A percentile compares a stretch with the other conserved stretches of the same genome.
phyloP scores from a whole-genome alignment of 2,113 vertebrate species.

The Pelobates fuscus region DNA sequence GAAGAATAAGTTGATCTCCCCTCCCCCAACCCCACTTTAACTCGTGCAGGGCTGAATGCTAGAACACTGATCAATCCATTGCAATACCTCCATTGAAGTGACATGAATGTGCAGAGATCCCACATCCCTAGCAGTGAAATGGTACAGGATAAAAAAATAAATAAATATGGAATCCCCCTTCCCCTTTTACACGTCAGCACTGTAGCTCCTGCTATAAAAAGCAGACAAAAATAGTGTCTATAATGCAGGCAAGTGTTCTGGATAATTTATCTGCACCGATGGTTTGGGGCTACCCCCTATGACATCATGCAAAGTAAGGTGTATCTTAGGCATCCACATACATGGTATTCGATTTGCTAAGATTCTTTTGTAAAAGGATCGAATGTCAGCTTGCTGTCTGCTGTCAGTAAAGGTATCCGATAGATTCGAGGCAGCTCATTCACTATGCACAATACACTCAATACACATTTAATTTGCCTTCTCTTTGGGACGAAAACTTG shows the following conservation, averaged over 20 bases:
- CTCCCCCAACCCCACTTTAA: conserved; percentile 6
- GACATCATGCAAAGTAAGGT: not conserved
- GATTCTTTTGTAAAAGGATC: conserved; percentile 48
- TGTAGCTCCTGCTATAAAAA: conserved; percentile 12
- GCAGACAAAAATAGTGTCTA: conserved; percentile 10
- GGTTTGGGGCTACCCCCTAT: not conserved
- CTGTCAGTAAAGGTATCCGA: conserved; percentile 37
- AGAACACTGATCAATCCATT: conserved; percentile 10
- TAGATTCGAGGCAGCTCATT: conserved; percentile 44
- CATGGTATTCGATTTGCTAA: conserved; percentile 41
- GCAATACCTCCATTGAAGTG: not conserved
- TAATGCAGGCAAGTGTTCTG: not conserved
- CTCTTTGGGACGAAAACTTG: conserved; percentile 17
- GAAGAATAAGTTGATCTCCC: conserved; percentile 20
- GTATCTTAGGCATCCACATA: conserved; percentile 3
- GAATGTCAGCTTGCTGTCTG: conserved; percentile 35
- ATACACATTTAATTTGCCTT: conserved; percentile 51
- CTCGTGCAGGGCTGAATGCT: not conserved
- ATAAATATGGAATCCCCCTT: conserved; percentile 25
- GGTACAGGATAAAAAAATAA: conserved; percentile 6
- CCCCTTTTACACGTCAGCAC: conserved; percentile 34
- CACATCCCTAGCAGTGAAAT: conserved; percentile 24
- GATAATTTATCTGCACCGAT: not conserved
- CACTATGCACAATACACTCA: conserved; percentile 44
- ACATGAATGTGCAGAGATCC: conserved; percentile 16